phyloP scores from a whole-genome alignment of 2,888 invertebrate genomes.

The Athripsodes cinereus region DNA sequence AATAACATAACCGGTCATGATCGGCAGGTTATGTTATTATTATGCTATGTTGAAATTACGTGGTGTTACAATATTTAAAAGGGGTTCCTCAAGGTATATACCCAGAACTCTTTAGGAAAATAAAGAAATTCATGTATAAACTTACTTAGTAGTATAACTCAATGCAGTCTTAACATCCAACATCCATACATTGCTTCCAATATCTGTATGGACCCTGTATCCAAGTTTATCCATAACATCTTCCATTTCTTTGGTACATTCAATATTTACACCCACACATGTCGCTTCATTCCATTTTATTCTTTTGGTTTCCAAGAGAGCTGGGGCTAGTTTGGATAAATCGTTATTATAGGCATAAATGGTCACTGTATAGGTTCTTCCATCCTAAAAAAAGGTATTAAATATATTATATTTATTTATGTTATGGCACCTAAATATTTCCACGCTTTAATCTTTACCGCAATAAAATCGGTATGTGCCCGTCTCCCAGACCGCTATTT shows the following conservation, averaged over 20 bases:
- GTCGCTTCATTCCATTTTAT: constrained; percentile 30
- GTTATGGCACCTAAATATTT: no score
- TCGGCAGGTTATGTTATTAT: no score
- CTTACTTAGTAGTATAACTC: constrained; percentile 22
- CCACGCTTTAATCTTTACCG: no score
- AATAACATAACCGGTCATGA: no score
- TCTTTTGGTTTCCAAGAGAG: constrained; percentile 29
- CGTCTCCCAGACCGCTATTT: no score
- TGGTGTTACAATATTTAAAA: no score
- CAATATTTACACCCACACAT: constrained; percentile 29
- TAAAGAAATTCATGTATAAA: not conserved
- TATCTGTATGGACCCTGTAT: constrained; percentile 13
- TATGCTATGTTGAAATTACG: no score
- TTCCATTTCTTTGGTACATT: constrained; percentile 26
- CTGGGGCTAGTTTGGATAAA: constrained; percentile 7
- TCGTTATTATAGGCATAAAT: constrained; percentile 12
- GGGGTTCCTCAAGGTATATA: no score
- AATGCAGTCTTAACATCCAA: constrained; percentile 23
- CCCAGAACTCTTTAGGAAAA: no score
- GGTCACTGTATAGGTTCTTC: constrained; percentile 6
- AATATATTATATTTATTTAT: no score
- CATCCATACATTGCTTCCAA: constrained; percentile 22
- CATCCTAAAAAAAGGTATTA: constrained; percentile 14
- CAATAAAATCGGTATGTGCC: no score
- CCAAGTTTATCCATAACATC: constrained; percentile 28